These are phyloP conservation scores for Leucania comma DNA, from an alignment of 2,888 invertebrate species.

Conservation along the genomic window DNA sequence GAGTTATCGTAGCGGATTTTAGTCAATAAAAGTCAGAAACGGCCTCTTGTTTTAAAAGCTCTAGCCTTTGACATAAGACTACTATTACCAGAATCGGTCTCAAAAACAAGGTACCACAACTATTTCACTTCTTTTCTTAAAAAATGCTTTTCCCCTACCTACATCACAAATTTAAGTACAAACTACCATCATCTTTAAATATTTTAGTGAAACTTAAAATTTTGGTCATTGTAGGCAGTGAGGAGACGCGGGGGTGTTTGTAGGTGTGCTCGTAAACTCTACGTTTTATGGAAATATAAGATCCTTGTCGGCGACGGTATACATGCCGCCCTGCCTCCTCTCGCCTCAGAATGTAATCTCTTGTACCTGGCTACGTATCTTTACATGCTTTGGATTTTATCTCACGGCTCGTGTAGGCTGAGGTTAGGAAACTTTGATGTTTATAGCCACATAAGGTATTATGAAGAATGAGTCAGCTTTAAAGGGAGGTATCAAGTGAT, in stretches of 20 bases:
- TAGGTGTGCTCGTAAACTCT: constrained; percentile 82
- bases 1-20: no score
- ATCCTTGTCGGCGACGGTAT: constrained; percentile 81
- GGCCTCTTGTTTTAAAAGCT: no score
- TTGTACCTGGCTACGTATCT: constrained; percentile 71
- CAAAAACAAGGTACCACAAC: neutral
- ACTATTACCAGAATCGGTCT: neutral
- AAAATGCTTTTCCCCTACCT: neutral
- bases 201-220: constrained; percentile 65
- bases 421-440: constrained; percentile 45
- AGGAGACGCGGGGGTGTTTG: constrained; percentile 71
- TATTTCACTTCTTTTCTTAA: neutral
- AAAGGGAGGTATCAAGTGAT: neutral
- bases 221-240: constrained; percentile 68
- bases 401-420: constrained; percentile 42
- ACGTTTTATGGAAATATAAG: constrained; percentile 88
- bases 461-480: constrained; percentile 32
- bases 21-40: no score
- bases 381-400: constrained; percentile 64
- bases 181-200: constrained; percentile 29
- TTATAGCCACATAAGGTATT: constrained; percentile 40
- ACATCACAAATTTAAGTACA: constrained; percentile 23
- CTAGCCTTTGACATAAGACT: no score
- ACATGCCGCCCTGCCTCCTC: constrained; percentile 71
- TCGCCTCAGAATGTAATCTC: constrained; percentile 78